Evolutionary conservation across 1,140 invertebrate species (phyloP), one percentile per base, ranked within the genome.

Genomic region (Drosophila burlai): DNA sequence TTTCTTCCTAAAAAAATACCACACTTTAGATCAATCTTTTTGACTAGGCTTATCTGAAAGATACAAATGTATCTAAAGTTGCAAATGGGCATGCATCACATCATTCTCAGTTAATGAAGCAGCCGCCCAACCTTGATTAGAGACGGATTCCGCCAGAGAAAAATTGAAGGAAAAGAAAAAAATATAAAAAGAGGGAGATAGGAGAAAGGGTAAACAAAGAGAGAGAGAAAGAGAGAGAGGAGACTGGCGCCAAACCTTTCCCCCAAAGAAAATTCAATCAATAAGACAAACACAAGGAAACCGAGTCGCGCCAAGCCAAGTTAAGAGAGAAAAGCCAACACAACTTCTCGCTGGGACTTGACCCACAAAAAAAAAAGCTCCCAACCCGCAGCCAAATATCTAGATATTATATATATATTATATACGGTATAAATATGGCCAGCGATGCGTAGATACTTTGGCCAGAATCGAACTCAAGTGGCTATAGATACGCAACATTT

Each of bases 161-260:
- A 62, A 34, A 55, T 38, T 24, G 18, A 55, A 6, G 10, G 0
- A n/a, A 2, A 42, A 26, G 26, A 29, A 11, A 4, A 13, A 15
- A 31, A 29, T 4, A 31, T 10, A 21, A 26, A 26, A 45, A 34
- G 21, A 34, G 4, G 15, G 18, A 6, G 10, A 18, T n/a, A 9
- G 11, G n/a, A 50, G 16, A 50, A 11, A 36, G 43, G 10, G 2
- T 18, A 4, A 18, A 11, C 18, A 45, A 13, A 21, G 18, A 21
- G 3, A 2, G 1, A 18, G 9, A n/a, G n/a, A n/a, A n/a, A n/a
- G n/a, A 2, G 1, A 21, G 13, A 36, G 7, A 36, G 15, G 8
- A 38, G 38, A 73, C 54, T 73, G 69, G 69, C 69, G 69, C 67
- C 69, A 72, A 71, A 43, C 71, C 71, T 61, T 74, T 73, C 24